A percentile compares a stretch with the other conserved stretches of the same genome.
phyloP scores from a whole-genome alignment of 2,113 vertebrate species.

The Thinocorus orbignyianus region DNA sequence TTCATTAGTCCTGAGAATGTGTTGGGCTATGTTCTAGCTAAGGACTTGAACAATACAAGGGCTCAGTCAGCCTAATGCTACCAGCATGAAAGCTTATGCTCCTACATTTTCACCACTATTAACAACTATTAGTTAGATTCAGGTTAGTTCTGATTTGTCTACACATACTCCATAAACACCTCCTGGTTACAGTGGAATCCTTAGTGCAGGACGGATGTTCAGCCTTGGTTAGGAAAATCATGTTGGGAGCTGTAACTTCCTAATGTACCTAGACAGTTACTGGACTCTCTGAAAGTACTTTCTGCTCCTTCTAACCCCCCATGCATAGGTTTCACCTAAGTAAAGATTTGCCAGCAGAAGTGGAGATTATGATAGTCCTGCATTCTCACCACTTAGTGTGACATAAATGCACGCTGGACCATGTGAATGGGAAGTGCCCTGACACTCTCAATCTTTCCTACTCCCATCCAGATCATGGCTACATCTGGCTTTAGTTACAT shows the following conservation, averaged over 20 bases:
- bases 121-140: background rate
- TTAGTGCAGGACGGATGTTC: background rate
- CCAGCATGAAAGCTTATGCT: background rate
- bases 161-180: background rate
- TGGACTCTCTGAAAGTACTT: background rate
- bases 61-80: background rate
- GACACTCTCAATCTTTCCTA: background rate
- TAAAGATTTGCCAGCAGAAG: background rate
- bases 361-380: background rate
- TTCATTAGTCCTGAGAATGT: background rate
- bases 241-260: background rate
- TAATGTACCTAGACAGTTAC: background rate
- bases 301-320: background rate
- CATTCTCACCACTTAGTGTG: background rate
- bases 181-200: background rate
- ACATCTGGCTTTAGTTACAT: background rate
- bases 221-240: background rate
- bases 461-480: background rate
- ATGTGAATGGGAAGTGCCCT: rapidly evolving
- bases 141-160: background rate
- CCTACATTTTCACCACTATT: background rate
- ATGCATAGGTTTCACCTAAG: background rate
- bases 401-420: rapidly evolving
- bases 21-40: background rate
- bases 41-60: background rate